These are phyloP conservation scores for Leuciscus idus DNA, from an alignment of 2,113 vertebrate species.

Conservation along the genomic window DNA sequence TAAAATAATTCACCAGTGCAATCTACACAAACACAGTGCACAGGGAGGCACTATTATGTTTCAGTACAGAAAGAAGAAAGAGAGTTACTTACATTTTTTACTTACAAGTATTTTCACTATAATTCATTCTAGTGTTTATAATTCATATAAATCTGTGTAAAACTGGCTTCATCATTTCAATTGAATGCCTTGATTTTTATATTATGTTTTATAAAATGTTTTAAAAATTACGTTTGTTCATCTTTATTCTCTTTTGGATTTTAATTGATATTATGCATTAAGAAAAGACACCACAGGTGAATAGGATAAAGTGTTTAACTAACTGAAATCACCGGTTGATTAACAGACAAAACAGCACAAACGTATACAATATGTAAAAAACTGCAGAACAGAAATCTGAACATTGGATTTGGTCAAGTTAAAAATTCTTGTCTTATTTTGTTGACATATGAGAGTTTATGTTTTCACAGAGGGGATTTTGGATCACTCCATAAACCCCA, in stretches of 20 bases:
- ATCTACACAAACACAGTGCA: not conserved
- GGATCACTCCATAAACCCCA: not conserved
- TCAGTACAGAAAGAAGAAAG: not conserved
- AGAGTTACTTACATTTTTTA: not conserved
- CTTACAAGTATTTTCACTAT: not conserved
- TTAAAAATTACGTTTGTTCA: too few species aligned
- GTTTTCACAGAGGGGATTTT: not conserved
- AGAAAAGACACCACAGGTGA: too few species aligned
- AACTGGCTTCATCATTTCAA: not conserved
- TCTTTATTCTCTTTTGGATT: too few species aligned
- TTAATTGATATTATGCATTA: too few species aligned
- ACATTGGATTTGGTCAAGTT: not conserved
- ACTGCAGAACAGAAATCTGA: not conserved
- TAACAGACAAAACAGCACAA: too few species aligned
- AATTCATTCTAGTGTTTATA: not conserved
- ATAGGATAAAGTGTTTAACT: too few species aligned
- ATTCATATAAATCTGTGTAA: not conserved
- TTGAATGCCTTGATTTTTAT: too few species aligned
- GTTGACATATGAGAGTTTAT: too few species aligned
- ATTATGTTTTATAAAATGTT: too few species aligned
- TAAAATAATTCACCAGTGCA: not conserved
- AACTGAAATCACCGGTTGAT: too few species aligned
- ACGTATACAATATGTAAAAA: too few species aligned
- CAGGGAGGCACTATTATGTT: not conserved
- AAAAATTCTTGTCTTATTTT: too few species aligned